phyloP scores from a whole-genome alignment of 2,113 vertebrate species.

The Ceyx margarethae region DNA sequence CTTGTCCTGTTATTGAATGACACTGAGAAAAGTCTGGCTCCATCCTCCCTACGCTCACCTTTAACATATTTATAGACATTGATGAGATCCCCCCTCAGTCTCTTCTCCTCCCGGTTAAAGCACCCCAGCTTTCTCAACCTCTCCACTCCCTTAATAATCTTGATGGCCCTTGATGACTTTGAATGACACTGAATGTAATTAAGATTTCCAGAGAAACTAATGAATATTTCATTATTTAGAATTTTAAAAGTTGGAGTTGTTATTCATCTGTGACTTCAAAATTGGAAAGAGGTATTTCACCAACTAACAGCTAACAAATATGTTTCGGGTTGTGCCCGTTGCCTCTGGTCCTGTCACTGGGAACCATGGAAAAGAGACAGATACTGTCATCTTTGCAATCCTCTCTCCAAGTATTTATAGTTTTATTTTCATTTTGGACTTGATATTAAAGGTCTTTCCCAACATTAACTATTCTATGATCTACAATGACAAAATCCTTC shows the following conservation, averaged over 20 bases:
- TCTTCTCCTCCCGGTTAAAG: too few relatives aligned
- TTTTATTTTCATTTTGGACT: too few relatives aligned
- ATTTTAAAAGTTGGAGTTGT: background rate
- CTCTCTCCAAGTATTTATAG: background rate
- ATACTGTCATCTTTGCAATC: fast-evolving
- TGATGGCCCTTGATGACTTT: too few relatives aligned
- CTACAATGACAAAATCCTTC: background rate
- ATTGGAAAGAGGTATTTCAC: background rate
- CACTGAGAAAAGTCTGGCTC: too few relatives aligned
- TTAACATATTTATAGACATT: too few relatives aligned
- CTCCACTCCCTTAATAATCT: too few relatives aligned
- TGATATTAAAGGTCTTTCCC: background rate
- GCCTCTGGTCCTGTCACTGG: background rate
- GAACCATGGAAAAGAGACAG: background rate
- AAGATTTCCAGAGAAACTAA: background rate
- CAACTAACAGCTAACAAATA: background rate
- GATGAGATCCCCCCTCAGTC: too few relatives aligned
- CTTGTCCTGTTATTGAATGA: too few relatives aligned
- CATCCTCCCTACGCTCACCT: too few relatives aligned
- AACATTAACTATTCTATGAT: background rate
- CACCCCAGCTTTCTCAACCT: too few relatives aligned
- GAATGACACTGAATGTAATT: background rate
- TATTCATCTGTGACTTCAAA: background rate
- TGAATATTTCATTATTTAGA: background rate
- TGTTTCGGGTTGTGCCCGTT: background rate